Evolutionary conservation across 2,797 vertebrate genomes (phyloP).

Genomic region (Tachyglossus aculeatus): DNA sequence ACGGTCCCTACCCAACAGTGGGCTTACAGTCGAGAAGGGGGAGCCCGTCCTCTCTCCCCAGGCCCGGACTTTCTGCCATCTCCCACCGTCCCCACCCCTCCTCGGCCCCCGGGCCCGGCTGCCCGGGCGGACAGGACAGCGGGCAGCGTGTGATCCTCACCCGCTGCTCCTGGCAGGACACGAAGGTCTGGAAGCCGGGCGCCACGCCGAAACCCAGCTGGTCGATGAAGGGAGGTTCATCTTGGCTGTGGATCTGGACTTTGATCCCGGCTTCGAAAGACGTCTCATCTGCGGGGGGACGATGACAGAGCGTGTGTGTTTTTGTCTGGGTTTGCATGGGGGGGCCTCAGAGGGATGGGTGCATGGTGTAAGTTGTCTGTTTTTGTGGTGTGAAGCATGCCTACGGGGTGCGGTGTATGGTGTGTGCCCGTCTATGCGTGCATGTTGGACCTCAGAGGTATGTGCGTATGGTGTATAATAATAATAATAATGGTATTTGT

Average conservation of each 20-base stretch:
- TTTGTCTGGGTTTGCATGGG: not conserved
- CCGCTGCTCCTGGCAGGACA: conserved; percentile 98
- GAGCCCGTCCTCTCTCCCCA: not conserved
- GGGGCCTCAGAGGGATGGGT: rapidly evolving
- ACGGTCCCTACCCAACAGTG: too few relatives aligned
- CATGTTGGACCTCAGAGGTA: too few relatives aligned
- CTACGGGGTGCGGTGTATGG: too few relatives aligned
- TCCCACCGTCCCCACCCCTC: not conserved
- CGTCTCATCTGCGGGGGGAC: conserved; percentile 86
- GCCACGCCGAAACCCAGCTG: conserved; percentile 98
- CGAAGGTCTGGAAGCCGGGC: conserved; percentile 97
- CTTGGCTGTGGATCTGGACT: conserved; percentile 98
- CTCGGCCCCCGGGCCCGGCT: not conserved
- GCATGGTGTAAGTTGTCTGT: too few relatives aligned
- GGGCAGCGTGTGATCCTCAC: conserved; percentile 71
- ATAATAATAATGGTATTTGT: too few relatives aligned
- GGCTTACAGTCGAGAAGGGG: too few relatives aligned
- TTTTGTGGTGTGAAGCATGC: too few relatives aligned
- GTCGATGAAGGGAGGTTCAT: conserved; percentile 96
- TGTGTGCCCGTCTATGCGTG: too few relatives aligned
- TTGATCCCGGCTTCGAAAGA: conserved; percentile 98
- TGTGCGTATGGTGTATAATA: too few relatives aligned
- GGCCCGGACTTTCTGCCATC: not conserved
- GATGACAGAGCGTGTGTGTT: rapidly evolving
- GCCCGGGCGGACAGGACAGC: not conserved